Conservation (phyloP, 2,888 invertebrate species). For the Ctena decussata region DNA sequence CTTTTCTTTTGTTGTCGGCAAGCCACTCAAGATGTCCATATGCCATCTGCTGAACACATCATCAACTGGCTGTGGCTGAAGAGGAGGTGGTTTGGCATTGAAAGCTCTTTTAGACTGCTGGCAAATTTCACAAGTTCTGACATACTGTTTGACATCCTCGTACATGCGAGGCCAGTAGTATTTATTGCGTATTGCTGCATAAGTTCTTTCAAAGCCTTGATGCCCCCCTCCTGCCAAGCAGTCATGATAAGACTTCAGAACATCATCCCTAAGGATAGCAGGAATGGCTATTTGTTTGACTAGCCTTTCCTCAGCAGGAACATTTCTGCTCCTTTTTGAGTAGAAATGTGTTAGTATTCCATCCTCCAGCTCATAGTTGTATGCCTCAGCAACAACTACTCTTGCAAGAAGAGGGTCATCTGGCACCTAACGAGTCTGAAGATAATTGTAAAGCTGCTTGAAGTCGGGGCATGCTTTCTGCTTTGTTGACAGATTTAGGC, state of each 20-base stretch:
- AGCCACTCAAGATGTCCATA: slow-evolving; percentile 56
- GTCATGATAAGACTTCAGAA: slow-evolving; percentile 57
- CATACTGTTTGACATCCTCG: slow-evolving; percentile 40
- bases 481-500: too few relatives aligned
- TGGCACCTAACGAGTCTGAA: slow-evolving; percentile 17
- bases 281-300: slow-evolving; percentile 25
- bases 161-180: slow-evolving; percentile 69
- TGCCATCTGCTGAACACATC: slow-evolving; percentile 47
- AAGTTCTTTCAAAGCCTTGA: slow-evolving; percentile 65
- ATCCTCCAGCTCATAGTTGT: neutral
- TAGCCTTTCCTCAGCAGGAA: slow-evolving; percentile 6
- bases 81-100: slow-evolving; percentile 39
- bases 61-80: slow-evolving; percentile 34
- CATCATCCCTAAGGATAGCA: slow-evolving; percentile 26
- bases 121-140: slow-evolving; percentile 50
- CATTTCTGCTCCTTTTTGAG: neutral
- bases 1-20: slow-evolving; percentile 43
- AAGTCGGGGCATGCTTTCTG: neutral
- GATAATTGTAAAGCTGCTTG: too few relatives aligned
- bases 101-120: slow-evolving; percentile 42
- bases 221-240: slow-evolving; percentile 51
- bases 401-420: slow-evolving; percentile 11
- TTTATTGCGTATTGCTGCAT: slow-evolving; percentile 42
- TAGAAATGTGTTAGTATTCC: neutral
- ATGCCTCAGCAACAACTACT: slow-evolving; percentile 2